Conservation (phyloP, 2,797 vertebrate genomes). For the Gorsachius magnificus region DNA sequence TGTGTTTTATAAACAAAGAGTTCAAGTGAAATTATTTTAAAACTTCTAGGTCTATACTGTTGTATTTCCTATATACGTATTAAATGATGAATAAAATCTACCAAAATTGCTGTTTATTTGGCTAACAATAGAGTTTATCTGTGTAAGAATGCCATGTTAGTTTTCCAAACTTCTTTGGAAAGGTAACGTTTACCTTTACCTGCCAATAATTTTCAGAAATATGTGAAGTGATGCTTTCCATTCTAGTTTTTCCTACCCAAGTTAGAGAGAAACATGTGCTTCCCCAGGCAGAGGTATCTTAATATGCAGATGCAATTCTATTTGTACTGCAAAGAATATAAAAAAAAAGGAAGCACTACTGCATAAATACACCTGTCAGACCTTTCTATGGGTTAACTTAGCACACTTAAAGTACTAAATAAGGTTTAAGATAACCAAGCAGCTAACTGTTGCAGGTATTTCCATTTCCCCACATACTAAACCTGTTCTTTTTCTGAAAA, state of each 20-base stretch:
- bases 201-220: not conserved
- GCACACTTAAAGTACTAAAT: not conserved
- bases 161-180: not conserved
- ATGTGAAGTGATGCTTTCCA: not conserved
- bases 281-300: not conserved
- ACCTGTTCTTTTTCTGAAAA: not conserved
- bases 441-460: not conserved
- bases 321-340: not conserved
- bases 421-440: not conserved
- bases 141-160: not conserved
- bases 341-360: not conserved
- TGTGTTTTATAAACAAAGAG: not conserved
- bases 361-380: not conserved
- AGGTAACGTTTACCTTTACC: not conserved
- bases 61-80: not conserved
- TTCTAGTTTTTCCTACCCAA: not conserved
- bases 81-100: not conserved
- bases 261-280: not conserved
- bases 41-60: not conserved
- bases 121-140: not conserved
- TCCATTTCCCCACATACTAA: not conserved
- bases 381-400: not conserved
- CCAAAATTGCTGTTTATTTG: not conserved
- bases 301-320: not conserved
- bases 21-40: not conserved